Conservation (phyloP, 2,797 vertebrate genomes). For the Rhinella marina region DNA sequence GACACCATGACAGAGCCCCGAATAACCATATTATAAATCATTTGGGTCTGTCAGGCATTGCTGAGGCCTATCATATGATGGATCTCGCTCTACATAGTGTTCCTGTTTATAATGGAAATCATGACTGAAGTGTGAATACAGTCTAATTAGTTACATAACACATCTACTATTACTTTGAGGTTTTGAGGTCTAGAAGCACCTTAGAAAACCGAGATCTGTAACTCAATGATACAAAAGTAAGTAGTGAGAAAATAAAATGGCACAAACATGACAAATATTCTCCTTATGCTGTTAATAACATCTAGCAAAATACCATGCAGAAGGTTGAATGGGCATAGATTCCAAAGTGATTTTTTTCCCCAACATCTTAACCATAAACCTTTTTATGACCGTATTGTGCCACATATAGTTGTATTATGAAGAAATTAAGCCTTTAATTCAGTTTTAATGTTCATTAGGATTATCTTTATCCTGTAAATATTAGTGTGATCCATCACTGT, state of each 20-base stretch:
- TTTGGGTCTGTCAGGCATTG: no score
- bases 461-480: conserved; percentile 14
- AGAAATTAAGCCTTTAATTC: conserved; percentile 23
- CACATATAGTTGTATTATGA: neutral
- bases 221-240: no score
- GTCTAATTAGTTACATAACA: no score
- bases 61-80: no score
- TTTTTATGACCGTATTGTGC: neutral
- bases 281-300: neutral
- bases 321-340: neutral
- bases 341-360: neutral
- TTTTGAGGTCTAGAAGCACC: no score
- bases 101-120: no score
- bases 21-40: no score
- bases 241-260: neutral
- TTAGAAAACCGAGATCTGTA: no score
- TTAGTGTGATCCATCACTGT: conserved; percentile 1
- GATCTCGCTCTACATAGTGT: no score
- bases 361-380: neutral
- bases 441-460: neutral
- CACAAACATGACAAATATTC: neutral
- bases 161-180: no score
- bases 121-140: no score
- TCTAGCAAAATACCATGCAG: neutral
- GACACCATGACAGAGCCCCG: no score